Evolutionary conservation across 2,113 vertebrate species (phyloP), one percentile per base, ranked within the genome.

Genomic region (Silurus glanis): DNA sequence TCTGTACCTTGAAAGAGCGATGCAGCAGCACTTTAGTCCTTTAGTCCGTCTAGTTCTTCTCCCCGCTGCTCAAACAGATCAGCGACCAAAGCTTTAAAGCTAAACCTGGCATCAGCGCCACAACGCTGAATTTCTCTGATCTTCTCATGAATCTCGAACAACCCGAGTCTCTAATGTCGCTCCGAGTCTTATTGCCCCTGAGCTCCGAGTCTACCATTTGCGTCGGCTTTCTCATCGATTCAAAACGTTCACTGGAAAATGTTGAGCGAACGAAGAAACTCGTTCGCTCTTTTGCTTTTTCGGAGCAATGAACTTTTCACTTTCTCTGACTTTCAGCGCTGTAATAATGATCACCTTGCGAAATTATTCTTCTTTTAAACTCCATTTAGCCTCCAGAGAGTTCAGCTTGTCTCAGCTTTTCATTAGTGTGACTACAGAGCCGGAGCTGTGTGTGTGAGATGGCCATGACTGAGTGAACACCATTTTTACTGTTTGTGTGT

Each of bases 261-360:
- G 37, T 9, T 13, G 58, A 37, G n/a, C 2, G 0, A 37, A 58
- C 23, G 47, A 45, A 80, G 74, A 12, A 80, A 17, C 28, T 47
- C 55, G 37, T 37, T 49, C 47, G 37, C 16, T 47, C 19, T 45
- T 47, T 66, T 13, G 14, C 56, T 58, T 53, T 75, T 47, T 13
- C 19, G 37, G 37, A 2, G 37, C 37, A 37, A 37, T 37, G 37
- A 37, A 37, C 37, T 37, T 37, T 23, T 51, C 74, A n/a, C n/a
- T 69, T 13, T 69, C 25, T 25, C 10, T 37, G 9, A 28, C 66
- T 17, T 59, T 59, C 56, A 80, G 80, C 7, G 49, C 47, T 83
- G 81, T 67, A 83, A 67, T 83, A 69, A 83, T 83, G 62, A 83
- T 64, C 81, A 69, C 81, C 64, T 83, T 53, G 64, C 81, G 69